Evolutionary conservation across 2,113 vertebrate genomes (phyloP), one percentile per base, ranked within the genome.

Genomic region (Tetrao urogallus): DNA sequence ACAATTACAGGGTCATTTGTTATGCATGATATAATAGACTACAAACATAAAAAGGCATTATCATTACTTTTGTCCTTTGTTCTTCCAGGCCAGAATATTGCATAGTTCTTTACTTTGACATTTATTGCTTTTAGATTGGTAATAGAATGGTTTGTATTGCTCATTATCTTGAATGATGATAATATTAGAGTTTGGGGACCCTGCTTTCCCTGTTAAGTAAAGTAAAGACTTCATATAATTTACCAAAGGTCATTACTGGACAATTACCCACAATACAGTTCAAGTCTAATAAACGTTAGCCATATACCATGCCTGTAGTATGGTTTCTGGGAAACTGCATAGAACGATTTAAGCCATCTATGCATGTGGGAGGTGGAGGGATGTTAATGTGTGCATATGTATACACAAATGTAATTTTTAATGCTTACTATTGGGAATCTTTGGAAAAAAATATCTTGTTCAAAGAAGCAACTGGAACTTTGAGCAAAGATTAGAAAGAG

Each of bases 101-200:
- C 97, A 95, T 96, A 98, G 96, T 98, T 97, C 97, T 98, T 98
- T 98, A 98, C 97, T 97, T 95, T 98, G 98, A 98, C 98, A 96
- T 97, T 98, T 98, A 98, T 98, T 97, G 97, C 96, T 97, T 97
- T 98, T 97, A 97, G 94, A 98, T 98, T 97, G 95, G 96, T 98
- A 98, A 98, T 98, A 96, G 97, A 97, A 98, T 97, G 94, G 95
- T 96, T 97, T 97, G 97, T 97, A 97, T 97, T 97, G 96, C 96
- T 98, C 97, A 97, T 98, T 98, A 98, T 97, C 94, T 97, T 98
- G 97, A 98, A 97, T 97, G 96, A 98, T 98, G 97, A 96, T 96
- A 97, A 97, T 98, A 98, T 97, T 97, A 97, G 93, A 96, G 90
- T 92, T 95, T 97, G 92, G 94, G 96, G 96, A 95, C 93, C 95